These are phyloP conservation scores for Smittia aterrima DNA, from an alignment of 2,888 invertebrate genomes.

Conservation along the genomic window DNA sequence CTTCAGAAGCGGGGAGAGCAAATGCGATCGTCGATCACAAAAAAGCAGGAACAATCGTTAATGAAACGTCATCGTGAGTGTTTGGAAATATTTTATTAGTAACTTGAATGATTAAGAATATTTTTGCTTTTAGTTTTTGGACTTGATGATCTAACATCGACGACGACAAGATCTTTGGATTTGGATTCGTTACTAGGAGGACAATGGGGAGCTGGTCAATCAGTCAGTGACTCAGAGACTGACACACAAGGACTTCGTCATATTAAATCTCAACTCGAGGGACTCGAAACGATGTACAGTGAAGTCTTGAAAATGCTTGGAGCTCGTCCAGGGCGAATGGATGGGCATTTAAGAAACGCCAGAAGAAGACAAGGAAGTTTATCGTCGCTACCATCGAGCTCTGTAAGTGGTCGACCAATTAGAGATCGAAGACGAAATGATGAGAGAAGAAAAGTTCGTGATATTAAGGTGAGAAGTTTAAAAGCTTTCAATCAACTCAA, in stretches of 20 bases:
- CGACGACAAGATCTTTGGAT: slow-evolving; percentile 73
- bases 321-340: slow-evolving; percentile 48
- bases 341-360: slow-evolving; percentile 45
- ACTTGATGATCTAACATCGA: slow-evolving; percentile 73
- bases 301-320: slow-evolving; percentile 65
- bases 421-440: slow-evolving; percentile 70
- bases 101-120: background rate
- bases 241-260: slow-evolving; percentile 75
- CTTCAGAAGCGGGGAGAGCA: slow-evolving; percentile 44
- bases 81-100: background rate
- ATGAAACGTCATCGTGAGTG: slow-evolving; percentile 45
- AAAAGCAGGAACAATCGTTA: slow-evolving; percentile 45
- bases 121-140: slow-evolving; percentile 61
- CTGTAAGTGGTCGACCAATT: slow-evolving; percentile 74
- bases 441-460: slow-evolving; percentile 71
- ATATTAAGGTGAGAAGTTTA: slow-evolving; percentile 59
- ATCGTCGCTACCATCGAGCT: slow-evolving; percentile 79
- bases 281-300: slow-evolving; percentile 75
- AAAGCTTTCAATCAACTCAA: slow-evolving; percentile 14
- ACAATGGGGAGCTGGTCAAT: slow-evolving; percentile 53
- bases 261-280: slow-evolving; percentile 76
- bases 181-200: slow-evolving; percentile 76
- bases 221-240: slow-evolving; percentile 69
- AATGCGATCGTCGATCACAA: slow-evolving; percentile 42
- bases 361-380: slow-evolving; percentile 73